Evolutionary conservation across 1,140 invertebrate genomes (phyloP).

Genomic region (Drosophila ficusphila): DNA sequence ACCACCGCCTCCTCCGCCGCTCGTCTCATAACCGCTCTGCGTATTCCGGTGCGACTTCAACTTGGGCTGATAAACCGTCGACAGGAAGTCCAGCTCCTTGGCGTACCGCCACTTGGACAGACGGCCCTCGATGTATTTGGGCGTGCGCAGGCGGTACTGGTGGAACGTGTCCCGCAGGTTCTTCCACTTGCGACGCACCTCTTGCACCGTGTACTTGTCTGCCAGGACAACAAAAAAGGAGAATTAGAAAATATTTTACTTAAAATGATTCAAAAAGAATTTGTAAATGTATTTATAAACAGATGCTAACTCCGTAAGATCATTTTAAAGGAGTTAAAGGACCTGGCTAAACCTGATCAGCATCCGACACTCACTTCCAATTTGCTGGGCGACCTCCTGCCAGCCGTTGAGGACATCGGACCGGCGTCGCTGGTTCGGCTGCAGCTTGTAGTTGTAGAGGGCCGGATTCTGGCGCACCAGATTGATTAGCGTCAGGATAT

Average conservation of each 20-base stretch:
- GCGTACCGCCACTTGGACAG: constrained; percentile 81
- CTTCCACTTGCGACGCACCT: constrained; percentile 80
- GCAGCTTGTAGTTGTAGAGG: constrained; percentile 80
- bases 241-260: background rate
- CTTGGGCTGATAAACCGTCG: constrained; percentile 78
- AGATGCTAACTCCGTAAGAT: background rate
- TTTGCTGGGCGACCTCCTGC: constrained; percentile 72
- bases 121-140: constrained; percentile 72
- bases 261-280: background rate
- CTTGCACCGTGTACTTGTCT: constrained; percentile 81
- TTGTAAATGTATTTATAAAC: background rate
- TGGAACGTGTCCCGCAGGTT: constrained; percentile 80
- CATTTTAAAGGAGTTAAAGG: background rate
- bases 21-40: constrained; percentile 27
- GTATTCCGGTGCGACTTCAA: constrained; percentile 70
- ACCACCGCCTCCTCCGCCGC: background rate
- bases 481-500: constrained; percentile 77
- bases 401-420: constrained; percentile 75
- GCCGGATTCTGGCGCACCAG: constrained; percentile 79
- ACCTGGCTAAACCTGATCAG: background rate
- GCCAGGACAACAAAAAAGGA: background rate
- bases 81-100: constrained; percentile 76
- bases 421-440: constrained; percentile 74
- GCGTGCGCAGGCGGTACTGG: constrained; percentile 79
- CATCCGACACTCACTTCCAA: constrained; percentile 67